These are phyloP conservation scores for Sigmodon hispidus DNA, from an alignment of 2,113 vertebrate species.

Conservation along the genomic window DNA sequence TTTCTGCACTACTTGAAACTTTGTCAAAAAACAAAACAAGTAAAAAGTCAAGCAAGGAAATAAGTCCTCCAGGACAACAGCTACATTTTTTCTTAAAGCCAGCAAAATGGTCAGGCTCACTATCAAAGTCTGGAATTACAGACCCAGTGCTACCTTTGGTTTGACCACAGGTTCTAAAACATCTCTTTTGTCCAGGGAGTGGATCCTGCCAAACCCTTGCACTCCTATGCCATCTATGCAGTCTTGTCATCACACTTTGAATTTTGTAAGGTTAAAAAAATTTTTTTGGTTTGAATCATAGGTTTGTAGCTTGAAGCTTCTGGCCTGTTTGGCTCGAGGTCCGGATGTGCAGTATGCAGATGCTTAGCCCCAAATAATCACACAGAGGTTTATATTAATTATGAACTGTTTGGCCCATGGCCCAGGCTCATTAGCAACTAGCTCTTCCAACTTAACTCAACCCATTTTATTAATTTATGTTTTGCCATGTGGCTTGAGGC, in stretches of 20 bases:
- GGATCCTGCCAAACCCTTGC: not conserved
- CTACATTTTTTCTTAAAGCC: not conserved
- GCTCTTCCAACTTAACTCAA: too few relatives aligned
- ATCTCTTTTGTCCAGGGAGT: not conserved
- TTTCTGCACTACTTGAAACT: not conserved
- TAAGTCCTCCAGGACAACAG: not conserved
- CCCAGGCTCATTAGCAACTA: too few relatives aligned
- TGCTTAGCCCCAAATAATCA: too few relatives aligned
- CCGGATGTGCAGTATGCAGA: too few relatives aligned
- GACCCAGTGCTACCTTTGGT: not conserved
- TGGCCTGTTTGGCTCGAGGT: too few relatives aligned
- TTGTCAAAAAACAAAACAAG: not conserved
- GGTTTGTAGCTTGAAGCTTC: too few relatives aligned
- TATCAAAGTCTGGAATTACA: not conserved
- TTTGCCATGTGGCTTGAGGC: too few relatives aligned
- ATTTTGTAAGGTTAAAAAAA: not conserved
- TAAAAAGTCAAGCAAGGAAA: slow-evolving; percentile 22
- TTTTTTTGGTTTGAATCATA: not conserved
- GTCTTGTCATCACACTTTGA: not conserved
- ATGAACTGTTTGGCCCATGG: too few relatives aligned
- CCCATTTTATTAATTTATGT: too few relatives aligned
- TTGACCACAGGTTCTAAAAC: not conserved
- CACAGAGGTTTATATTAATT: too few relatives aligned
- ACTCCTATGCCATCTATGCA: not conserved
- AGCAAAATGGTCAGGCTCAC: not conserved